Base-by-base conservation (phyloP, 2,113 vertebrate species). In the Spilogale gracilis region DNA sequence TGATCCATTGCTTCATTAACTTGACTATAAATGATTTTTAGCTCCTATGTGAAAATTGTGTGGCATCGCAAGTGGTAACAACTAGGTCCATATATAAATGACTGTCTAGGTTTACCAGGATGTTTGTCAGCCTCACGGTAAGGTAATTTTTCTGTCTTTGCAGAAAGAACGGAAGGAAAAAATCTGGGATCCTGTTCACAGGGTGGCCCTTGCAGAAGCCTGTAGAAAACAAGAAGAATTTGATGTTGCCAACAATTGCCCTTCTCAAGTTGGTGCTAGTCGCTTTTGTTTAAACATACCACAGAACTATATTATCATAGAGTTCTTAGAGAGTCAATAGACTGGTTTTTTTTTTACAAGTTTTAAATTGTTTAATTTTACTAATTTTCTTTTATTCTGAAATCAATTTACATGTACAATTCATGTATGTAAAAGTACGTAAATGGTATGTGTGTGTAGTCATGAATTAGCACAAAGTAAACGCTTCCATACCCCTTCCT, bases 131-230 rank as follows among this genome's bases (percentile, higher is more conserved):
- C 45, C 23, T 88, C 14, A 82, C 52, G 48, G 5, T 76, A 48
- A 89, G 52, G 3, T 9, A 78, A 27, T 17, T 1, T 87, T 69
- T 97, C 60, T 95, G 92, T 97, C 13, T 97, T 97, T 97, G 25
- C 98, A 99, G 99, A 99, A 99, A 98, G 99, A 99, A 96, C 99
- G 99, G n/a, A 99, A 99, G 97, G 99, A 99, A 97, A 99, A 99
- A 97, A 98, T 99, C 65, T 99, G 99, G 99, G 99, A 99, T 98
- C 99, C 99, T 21, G 95, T 99, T 94, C 99, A 99, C 97, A 99
- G 99, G 98, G 98, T 99, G 81, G 99, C 99, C 25, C 98, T 99
- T 13, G 99, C 99, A 88, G 99, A 99, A 81, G 99, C 99, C 45
- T 99, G 99, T 96, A 99, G 99, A 94, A 99, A 99, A 84, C 98